phyloP scores from a whole-genome alignment of 1,140 invertebrate species.

The Cylas formicarius region DNA sequence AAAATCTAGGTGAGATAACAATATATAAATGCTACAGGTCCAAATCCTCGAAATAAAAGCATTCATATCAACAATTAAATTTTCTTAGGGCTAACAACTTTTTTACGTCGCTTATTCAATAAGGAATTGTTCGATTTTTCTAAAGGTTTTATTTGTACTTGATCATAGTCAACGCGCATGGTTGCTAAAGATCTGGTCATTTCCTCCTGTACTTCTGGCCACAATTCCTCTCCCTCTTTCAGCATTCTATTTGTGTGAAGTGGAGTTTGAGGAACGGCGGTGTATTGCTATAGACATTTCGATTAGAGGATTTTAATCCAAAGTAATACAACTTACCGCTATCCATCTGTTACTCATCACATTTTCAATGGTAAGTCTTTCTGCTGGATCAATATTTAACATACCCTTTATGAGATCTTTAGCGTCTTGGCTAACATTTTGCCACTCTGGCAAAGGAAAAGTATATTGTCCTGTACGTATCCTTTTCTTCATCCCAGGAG shows the following conservation, averaged over 20 bases:
- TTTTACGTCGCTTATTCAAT: slow-evolving; percentile 75
- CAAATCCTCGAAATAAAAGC: background rate
- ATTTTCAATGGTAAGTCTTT: slow-evolving; percentile 83
- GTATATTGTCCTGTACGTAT: slow-evolving; percentile 94
- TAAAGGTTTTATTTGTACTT: slow-evolving; percentile 80
- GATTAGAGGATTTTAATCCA: background rate
- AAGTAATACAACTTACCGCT: slow-evolving; percentile 63
- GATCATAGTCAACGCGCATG: slow-evolving; percentile 94
- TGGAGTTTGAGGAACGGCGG: slow-evolving; percentile 87
- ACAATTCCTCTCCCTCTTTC: slow-evolving; percentile 83
- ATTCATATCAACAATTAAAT: slow-evolving; percentile 11
- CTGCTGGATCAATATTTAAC: slow-evolving; percentile 85
- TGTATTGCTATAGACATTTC: slow-evolving; percentile 60
- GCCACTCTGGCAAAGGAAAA: slow-evolving; percentile 95
- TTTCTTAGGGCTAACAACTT: slow-evolving; percentile 13
- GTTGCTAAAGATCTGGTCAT: slow-evolving; percentile 94
- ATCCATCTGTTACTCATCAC: slow-evolving; percentile 90
- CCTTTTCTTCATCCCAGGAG: slow-evolving; percentile 98
- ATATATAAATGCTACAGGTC: background rate
- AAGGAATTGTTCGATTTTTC: slow-evolving; percentile 87
- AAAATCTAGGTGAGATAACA: slow-evolving; percentile 6
- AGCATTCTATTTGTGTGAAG: slow-evolving; percentile 81
- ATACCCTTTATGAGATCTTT: slow-evolving; percentile 92
- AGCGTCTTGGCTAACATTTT: slow-evolving; percentile 85
- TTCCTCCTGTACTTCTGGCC: slow-evolving; percentile 97